Evolutionary conservation across 2,888 invertebrate genomes (phyloP).

Genomic region (Diachrysia chrysitis): DNA sequence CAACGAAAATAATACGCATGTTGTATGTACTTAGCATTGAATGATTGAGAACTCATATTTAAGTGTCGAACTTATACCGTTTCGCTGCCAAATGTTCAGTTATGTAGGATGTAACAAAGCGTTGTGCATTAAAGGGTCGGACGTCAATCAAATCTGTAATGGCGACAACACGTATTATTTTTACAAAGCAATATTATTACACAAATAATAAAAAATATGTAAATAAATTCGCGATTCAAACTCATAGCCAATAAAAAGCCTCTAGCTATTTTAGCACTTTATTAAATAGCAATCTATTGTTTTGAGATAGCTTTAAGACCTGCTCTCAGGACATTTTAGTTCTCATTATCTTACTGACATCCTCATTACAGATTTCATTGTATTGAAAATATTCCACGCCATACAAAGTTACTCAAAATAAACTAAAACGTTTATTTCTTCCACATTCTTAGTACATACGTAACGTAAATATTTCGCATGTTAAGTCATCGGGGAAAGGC

Average conservation of each 20-base stretch:
- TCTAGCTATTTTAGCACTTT: not conserved
- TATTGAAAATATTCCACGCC: too few relatives aligned
- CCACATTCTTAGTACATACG: slow-evolving; percentile 10
- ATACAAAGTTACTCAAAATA: not conserved
- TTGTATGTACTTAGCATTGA: slow-evolving; percentile 35
- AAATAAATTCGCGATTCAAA: not conserved
- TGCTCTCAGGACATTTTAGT: too few relatives aligned
- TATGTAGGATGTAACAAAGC: not conserved
- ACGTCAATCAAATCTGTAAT: not conserved
- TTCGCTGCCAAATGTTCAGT: not conserved
- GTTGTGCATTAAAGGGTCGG: not conserved
- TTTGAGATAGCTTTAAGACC: too few relatives aligned
- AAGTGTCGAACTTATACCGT: slow-evolving; percentile 5
- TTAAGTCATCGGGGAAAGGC: slow-evolving; percentile 58
- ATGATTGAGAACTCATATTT: slow-evolving; percentile 29
- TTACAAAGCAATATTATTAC: not conserved
- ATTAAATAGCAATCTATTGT: too few relatives aligned
- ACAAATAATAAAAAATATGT: not conserved
- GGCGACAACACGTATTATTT: not conserved
- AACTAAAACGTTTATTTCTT: slow-evolving; percentile 9
- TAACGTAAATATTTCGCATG: slow-evolving; percentile 47
- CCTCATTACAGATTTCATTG: too few relatives aligned
- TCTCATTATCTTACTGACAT: too few relatives aligned
- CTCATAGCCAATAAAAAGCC: not conserved
- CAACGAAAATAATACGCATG: slow-evolving; percentile 40